phyloP scores from a whole-genome alignment of 2,797 vertebrate species.

The Parauchenoglanis punctatus region DNA sequence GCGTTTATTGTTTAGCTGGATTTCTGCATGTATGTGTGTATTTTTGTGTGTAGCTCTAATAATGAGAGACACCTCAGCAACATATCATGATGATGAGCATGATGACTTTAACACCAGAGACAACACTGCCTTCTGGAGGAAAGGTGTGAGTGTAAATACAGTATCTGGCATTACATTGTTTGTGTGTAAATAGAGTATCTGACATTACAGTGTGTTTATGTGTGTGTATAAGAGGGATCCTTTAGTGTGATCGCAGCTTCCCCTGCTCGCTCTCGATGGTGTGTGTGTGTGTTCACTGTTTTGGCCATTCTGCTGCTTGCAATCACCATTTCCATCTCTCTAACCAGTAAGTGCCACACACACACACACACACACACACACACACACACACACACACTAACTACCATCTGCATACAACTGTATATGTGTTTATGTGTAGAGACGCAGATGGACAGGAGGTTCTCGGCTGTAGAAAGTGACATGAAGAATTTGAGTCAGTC shows the following conservation, averaged over 20 bases:
- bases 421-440: conserved; percentile 38
- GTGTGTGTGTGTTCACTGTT: conserved; percentile 28
- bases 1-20: background rate
- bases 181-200: background rate
- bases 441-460: conserved; percentile 37
- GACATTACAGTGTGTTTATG: conserved; percentile 10
- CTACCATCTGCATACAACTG: background rate
- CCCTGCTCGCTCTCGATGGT: conserved; percentile 28
- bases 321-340: conserved; percentile 56
- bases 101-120: conserved; percentile 62
- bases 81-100: conserved; percentile 51
- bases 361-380: background rate
- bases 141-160: conserved; percentile 38
- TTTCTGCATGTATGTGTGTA: background rate
- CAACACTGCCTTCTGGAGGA: conserved; percentile 60
- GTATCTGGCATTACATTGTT: background rate
- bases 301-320: conserved; percentile 46
- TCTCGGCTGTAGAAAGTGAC: conserved; percentile 28
- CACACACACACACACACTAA: background rate
- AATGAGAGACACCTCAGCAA: conserved; percentile 43
- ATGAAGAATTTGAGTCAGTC: conserved; percentile 37
- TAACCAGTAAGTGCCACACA: conserved; percentile 54
- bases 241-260: conserved; percentile 9
- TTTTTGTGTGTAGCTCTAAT: background rate
- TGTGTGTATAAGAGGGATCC: conserved; percentile 20